A percentile compares a stretch with the other conserved stretches of the same genome.
Conservation (phyloP, 2,888 invertebrate species). For the Octonoba sinensis region DNA sequence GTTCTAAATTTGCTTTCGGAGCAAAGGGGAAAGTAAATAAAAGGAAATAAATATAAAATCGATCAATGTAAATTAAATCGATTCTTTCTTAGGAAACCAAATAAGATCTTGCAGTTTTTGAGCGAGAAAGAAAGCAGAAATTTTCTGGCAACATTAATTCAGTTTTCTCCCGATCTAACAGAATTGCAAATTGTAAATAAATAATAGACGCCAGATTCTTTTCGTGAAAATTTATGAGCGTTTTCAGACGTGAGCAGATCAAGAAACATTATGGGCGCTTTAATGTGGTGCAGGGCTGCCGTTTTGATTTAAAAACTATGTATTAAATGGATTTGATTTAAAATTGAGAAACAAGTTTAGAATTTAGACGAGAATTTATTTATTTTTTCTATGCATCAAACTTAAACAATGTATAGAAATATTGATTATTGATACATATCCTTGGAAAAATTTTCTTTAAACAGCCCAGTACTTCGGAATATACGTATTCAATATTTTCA, state of each 20-base stretch:
- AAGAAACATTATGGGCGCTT: neutral
- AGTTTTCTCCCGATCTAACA: conserved; percentile 19
- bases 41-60: conserved; percentile 38
- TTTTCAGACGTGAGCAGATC: conserved; percentile 12
- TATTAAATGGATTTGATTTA: too few relatives aligned
- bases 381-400: too few relatives aligned
- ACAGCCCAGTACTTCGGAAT: too few relatives aligned
- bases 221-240: conserved; percentile 24
- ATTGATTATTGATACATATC: too few relatives aligned
- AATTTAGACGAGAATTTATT: too few relatives aligned
- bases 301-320: too few relatives aligned
- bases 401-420: too few relatives aligned
- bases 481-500: too few relatives aligned
- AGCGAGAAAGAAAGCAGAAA: neutral
- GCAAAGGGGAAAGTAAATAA: conserved; percentile 17
- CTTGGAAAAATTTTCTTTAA: too few relatives aligned
- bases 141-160: conserved; percentile 6
- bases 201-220: conserved; percentile 24
- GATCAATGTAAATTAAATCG: conserved; percentile 47
- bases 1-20: conserved; percentile 32
- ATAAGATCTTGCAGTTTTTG: neutral
- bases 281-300: neutral
- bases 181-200: conserved; percentile 27
- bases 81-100: conserved; percentile 21
- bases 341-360: too few relatives aligned